Base-by-base conservation (phyloP, 2,113 vertebrate species). In the Hippopotamus amphibius region DNA sequence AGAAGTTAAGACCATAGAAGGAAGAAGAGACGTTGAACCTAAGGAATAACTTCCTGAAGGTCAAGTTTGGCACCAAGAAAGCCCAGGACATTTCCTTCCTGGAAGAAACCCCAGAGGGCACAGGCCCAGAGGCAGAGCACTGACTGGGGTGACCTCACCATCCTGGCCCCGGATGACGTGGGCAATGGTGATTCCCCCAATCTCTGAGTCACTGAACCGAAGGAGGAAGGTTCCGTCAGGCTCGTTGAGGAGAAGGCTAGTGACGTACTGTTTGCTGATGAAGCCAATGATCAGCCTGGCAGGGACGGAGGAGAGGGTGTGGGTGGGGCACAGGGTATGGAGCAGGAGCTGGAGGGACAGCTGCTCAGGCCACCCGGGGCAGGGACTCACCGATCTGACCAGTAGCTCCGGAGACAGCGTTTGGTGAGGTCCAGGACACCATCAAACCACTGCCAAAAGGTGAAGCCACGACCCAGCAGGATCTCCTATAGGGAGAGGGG, bases 391-490 rank as follows among this genome's bases (percentile, higher is more conserved):
- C 99, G 98, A 92, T 99, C 99, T 0, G 99, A 99, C 99, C 99
- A 99, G 98, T 99, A 99, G 65, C 98, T 98, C 96, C 98, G 99
- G 88, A 99, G 99, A 95, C 99, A 99, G 91, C 99, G 99, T 98
- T 99, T 99, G 72, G 99, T 99, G 95, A 99, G 99, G 55, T 99
- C 99, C 11, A 99, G 99, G 63, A 99, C 99, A 72, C 99, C 99
- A 66, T 99, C 99, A 85, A 99, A 99, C 99, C 99, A 99, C 98
- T 99, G 99, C 99, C 99, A 99, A 97, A 99, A 99, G 77, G 99
- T 99, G 98, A 99, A 99, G 3, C 98, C 98, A 59, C 99, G 99
- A 71, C 99, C 99, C 6, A 99, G 99, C 81, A 99, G 99, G 91
- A 99, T 99, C 98, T 99, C 99, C 99, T 99, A 97, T 57, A 28